phyloP scores from a whole-genome alignment of 1,140 invertebrate species.

The Drosophila micromelanica region DNA sequence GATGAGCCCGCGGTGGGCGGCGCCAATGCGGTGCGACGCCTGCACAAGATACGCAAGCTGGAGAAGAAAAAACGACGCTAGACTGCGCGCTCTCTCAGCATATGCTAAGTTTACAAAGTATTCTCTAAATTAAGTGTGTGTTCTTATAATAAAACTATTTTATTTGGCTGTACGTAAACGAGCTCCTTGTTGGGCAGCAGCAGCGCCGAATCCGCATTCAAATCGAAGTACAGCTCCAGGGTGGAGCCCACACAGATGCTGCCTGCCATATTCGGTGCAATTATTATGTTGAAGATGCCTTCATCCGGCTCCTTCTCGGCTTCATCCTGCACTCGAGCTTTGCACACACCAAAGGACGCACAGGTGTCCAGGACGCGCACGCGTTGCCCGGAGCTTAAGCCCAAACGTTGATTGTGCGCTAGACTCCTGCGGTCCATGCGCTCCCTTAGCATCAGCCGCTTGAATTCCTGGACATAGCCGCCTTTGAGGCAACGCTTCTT shows the following conservation, averaged over 20 bases:
- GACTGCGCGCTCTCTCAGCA: not conserved
- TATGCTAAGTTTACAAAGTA: slow-evolving; percentile 31
- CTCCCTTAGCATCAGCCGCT: slow-evolving; percentile 12
- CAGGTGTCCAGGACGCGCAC: slow-evolving; percentile 7
- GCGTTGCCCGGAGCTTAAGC: slow-evolving; percentile 13
- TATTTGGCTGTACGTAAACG: slow-evolving; percentile 41
- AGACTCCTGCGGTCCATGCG: slow-evolving; percentile 37
- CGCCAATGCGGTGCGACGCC: slow-evolving; percentile 47
- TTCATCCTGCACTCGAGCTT: slow-evolving; percentile 21
- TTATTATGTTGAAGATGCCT: slow-evolving; percentile 28
- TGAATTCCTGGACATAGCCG: slow-evolving; percentile 32
- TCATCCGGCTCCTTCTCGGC: not conserved
- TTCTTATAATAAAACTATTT: slow-evolving; percentile 47
- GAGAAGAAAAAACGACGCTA: slow-evolving; percentile 82
- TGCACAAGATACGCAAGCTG: slow-evolving; percentile 78
- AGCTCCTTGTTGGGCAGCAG: slow-evolving; percentile 23
- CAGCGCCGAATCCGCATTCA: not conserved
- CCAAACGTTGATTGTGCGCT: slow-evolving; percentile 24
- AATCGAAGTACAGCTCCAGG: slow-evolving; percentile 28
- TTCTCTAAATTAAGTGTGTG: slow-evolving; percentile 14
- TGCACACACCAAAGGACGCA: slow-evolving; percentile 39
- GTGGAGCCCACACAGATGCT: slow-evolving; percentile 1
- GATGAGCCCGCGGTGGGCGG: slow-evolving; percentile 40
- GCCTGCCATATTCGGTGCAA: slow-evolving; percentile 6
- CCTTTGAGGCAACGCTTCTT: slow-evolving; percentile 28